phyloP scores from a whole-genome alignment of 2,113 vertebrate genomes.

The Pungitius pungitius region DNA sequence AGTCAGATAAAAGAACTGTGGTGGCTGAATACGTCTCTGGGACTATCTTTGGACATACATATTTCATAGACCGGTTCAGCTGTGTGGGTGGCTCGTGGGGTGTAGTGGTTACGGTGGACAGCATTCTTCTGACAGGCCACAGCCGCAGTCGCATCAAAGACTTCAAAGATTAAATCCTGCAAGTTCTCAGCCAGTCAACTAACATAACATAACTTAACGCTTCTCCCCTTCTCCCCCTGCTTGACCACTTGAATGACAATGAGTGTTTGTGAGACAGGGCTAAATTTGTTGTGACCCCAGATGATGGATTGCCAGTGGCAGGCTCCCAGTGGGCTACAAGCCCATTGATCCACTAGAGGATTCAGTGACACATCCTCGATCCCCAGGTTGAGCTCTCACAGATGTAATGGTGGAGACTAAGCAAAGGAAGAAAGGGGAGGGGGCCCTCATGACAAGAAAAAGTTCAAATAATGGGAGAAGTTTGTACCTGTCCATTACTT shows the following conservation, averaged over 20 bases:
- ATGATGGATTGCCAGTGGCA: conserved; percentile 68
- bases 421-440: neutral
- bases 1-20: conserved; percentile 13
- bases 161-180: conserved; percentile 41
- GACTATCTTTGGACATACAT: conserved; percentile 18
- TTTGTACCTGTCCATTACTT: conserved; percentile 8
- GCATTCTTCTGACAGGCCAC: conserved; percentile 29
- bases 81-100: conserved; percentile 2
- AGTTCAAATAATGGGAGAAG: conserved; percentile 21
- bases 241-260: conserved; percentile 69
- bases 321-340: conserved; percentile 44
- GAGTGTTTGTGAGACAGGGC: conserved; percentile 57
- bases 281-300: conserved; percentile 70
- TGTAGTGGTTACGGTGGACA: conserved; percentile 26
- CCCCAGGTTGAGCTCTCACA: conserved; percentile 22
- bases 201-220: conserved; percentile 53
- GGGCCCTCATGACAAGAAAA: conserved; percentile 5
- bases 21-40: conserved; percentile 9
- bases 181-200: conserved; percentile 24
- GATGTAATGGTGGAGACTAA: conserved; percentile 17
- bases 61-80: conserved; percentile 13
- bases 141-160: conserved; percentile 22
- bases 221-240: conserved; percentile 21
- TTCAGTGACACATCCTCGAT: conserved; percentile 67
- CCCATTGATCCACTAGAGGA: conserved; percentile 62